A percentile compares a stretch with the other conserved stretches of the same genome.
Conservation (phyloP, 1,140 invertebrate species). For the Araneus ventricosus region DNA sequence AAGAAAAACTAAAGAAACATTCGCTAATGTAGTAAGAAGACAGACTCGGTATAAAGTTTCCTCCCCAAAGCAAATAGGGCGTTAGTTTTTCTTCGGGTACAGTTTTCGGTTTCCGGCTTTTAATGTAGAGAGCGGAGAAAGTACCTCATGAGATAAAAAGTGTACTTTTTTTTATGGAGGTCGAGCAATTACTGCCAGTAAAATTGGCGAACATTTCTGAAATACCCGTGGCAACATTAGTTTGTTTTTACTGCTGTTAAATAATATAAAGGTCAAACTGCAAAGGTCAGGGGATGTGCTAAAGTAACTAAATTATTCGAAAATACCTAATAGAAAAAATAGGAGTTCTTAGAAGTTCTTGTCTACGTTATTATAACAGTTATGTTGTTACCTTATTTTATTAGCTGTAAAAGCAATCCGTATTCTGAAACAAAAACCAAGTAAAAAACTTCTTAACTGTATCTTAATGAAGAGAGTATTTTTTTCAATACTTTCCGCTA, state of each 20-base stretch:
- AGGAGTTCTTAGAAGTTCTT: too few species aligned
- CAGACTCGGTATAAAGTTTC: conserved; percentile 4
- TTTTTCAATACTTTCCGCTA: too few species aligned
- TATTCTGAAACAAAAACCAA: too few species aligned
- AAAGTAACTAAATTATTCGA: too few species aligned
- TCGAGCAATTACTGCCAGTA: neutral
- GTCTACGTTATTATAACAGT: too few species aligned
- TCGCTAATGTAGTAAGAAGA: conserved; percentile 6
- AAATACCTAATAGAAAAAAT: too few species aligned
- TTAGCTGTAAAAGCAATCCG: too few species aligned
- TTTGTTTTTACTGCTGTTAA: neutral
- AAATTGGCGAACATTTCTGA: neutral
- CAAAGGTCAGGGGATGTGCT: neutral
- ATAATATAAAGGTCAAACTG: neutral
- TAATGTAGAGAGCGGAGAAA: conserved; percentile 7
- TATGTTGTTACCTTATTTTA: too few species aligned
- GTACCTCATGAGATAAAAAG: neutral
- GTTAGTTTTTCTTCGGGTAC: conserved; percentile 11
- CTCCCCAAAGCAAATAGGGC: conserved; percentile 26
- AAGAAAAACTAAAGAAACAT: neutral
- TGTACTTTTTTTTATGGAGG: neutral
- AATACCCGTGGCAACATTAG: neutral
- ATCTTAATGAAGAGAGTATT: too few species aligned
- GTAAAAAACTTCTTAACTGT: too few species aligned
- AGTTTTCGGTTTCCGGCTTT: conserved; percentile 20